These are phyloP conservation scores for Pangasianodon hypophthalmus DNA, from an alignment of 2,113 vertebrate species.

Conservation along the genomic window DNA sequence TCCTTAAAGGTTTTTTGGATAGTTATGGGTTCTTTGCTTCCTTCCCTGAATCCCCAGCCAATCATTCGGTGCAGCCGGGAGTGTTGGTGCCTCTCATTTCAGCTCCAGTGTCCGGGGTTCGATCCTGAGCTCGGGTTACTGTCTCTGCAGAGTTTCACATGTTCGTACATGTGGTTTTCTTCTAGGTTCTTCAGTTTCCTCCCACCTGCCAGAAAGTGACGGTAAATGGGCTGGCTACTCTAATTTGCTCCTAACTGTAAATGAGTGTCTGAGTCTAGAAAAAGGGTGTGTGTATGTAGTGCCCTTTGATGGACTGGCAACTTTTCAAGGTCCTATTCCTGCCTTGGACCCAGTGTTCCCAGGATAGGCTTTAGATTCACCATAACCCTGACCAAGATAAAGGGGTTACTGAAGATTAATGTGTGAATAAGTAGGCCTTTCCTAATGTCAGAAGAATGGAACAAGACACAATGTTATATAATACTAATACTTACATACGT, in stretches of 20 bases:
- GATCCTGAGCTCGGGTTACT: not conserved
- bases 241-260: not conserved
- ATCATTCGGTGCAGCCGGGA: not conserved
- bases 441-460: not conserved
- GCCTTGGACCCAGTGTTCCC: slow-evolving; percentile 2
- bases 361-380: not conserved
- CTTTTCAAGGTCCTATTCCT: slow-evolving; percentile 3
- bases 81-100: not conserved
- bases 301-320: not conserved
- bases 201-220: not conserved
- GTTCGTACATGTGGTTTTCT: not conserved
- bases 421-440: not conserved
- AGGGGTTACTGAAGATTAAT: slow-evolving; percentile 2
- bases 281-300: not conserved
- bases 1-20: not conserved
- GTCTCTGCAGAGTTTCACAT: not conserved
- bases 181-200: not conserved
- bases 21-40: not conserved
- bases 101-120: not conserved
- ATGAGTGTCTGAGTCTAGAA: not conserved
- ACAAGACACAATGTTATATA: not conserved
- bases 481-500: not conserved
- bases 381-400: not conserved
- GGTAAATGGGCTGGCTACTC: not conserved
- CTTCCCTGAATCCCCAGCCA: not conserved